Conservation (phyloP, 2,888 invertebrate genomes). For the Ramazzottius varieornatus region DNA sequence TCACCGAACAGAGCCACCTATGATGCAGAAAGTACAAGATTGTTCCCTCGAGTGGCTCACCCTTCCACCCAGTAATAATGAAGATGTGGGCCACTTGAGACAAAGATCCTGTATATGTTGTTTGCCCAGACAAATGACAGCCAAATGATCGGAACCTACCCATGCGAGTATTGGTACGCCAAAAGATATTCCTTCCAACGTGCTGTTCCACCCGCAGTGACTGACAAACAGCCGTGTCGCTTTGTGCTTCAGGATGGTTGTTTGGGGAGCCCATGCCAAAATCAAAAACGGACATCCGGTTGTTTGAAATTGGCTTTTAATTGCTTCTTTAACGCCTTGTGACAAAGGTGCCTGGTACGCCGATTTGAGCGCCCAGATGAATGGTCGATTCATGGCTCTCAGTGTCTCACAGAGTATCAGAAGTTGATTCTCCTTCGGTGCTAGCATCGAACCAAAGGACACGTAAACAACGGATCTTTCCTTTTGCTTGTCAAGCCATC, state of each 20-base stretch:
- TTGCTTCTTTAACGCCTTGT: not conserved
- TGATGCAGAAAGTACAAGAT: no score
- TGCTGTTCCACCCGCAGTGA: not conserved
- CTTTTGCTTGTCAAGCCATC: not conserved
- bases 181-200: no score
- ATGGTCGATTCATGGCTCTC: not conserved
- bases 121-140: no score
- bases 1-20: no score
- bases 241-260: not conserved
- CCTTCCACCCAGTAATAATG: no score
- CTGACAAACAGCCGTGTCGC: not conserved
- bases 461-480: not conserved
- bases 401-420: not conserved
- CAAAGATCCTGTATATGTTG: no score
- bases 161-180: no score
- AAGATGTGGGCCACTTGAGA: no score
- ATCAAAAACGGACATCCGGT: not conserved
- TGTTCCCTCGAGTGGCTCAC: no score
- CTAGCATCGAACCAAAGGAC: not conserved
- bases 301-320: not conserved
- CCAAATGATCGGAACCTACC: no score
- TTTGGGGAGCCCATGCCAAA: not conserved
- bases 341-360: not conserved
- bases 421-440: not conserved
- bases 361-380: not conserved